These are phyloP conservation scores for Columbina picui DNA, from an alignment of 2,113 vertebrate species.

Conservation along the genomic window DNA sequence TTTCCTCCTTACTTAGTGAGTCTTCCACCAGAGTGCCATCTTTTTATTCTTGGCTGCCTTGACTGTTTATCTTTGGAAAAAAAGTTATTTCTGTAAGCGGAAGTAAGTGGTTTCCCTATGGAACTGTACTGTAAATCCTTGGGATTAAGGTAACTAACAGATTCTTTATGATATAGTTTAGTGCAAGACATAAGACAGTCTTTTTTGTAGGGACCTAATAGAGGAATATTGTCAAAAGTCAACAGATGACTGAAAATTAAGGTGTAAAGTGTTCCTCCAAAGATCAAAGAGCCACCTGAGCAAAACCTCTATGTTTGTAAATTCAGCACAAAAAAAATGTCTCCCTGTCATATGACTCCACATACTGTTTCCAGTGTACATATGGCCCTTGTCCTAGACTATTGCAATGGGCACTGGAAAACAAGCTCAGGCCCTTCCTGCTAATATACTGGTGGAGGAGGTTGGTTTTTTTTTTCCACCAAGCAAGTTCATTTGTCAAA, in stretches of 20 bases:
- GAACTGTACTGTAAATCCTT: neutral
- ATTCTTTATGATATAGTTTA: neutral
- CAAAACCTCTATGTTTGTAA: neutral
- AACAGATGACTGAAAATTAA: neutral
- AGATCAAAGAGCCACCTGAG: neutral
- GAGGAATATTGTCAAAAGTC: neutral
- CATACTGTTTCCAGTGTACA: neutral
- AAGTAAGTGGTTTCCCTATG: neutral
- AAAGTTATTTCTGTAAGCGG: neutral
- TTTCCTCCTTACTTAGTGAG: neutral
- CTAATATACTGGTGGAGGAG: neutral
- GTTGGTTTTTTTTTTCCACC: neutral
- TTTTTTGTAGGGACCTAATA: neutral
- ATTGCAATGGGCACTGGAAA: neutral
- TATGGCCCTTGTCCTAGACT: neutral
- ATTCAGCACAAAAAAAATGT: neutral
- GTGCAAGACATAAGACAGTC: neutral
- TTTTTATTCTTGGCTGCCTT: neutral
- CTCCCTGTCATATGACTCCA: neutral
- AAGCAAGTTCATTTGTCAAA: conserved; percentile 33
- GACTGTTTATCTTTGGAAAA: neutral
- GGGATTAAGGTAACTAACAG: neutral
- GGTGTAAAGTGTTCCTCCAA: neutral
- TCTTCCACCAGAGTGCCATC: neutral
- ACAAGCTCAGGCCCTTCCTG: conserved; percentile 11